phyloP scores from a whole-genome alignment of 1,140 invertebrate species.

The Ditylenchus dipsaci region DNA sequence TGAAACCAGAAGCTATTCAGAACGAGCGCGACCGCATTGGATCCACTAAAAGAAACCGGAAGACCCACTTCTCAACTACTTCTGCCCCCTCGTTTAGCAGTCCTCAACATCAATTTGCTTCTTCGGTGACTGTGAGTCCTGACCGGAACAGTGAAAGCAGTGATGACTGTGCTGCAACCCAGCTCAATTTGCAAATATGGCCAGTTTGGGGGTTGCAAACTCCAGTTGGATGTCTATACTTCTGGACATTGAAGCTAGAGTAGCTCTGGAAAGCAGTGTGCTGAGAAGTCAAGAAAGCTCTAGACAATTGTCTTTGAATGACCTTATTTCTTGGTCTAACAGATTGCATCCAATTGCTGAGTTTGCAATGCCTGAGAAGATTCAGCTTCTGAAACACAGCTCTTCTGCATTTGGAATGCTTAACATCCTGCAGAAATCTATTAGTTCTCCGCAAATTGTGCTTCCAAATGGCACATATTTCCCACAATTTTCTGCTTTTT shows the following conservation, averaged over 20 bases:
- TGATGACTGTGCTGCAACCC: constrained; percentile 25
- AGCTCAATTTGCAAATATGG: constrained; percentile 18
- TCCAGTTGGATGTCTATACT: constrained; percentile 42
- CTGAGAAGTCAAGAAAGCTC: constrained; percentile 16
- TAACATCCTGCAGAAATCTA: constrained; percentile 41
- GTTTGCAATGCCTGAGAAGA: constrained; percentile 48
- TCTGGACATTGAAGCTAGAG: constrained; percentile 46
- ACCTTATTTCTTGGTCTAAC: constrained; percentile 50
- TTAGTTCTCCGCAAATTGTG: constrained; percentile 38
- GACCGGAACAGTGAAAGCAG: constrained; percentile 42
- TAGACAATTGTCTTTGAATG: constrained; percentile 35
- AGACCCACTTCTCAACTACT: constrained; percentile 21
- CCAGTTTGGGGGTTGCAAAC: constrained; percentile 13
- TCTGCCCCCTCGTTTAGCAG: neutral
- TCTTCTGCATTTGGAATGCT: constrained; percentile 41
- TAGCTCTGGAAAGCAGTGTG: constrained; percentile 29
- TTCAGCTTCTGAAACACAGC: constrained; percentile 39
- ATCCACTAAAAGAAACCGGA: constrained; percentile 50
- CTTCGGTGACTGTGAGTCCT: constrained; percentile 2
- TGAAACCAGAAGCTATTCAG: constrained; percentile 83
- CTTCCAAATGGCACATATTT: constrained; percentile 43
- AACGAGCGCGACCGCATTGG: constrained; percentile 75
- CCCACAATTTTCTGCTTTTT: constrained; percentile 36
- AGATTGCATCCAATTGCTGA: constrained; percentile 48
- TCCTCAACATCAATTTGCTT: neutral